phyloP scores from a whole-genome alignment of 1,140 invertebrate genomes.

The Belonocnema kinseyi region DNA sequence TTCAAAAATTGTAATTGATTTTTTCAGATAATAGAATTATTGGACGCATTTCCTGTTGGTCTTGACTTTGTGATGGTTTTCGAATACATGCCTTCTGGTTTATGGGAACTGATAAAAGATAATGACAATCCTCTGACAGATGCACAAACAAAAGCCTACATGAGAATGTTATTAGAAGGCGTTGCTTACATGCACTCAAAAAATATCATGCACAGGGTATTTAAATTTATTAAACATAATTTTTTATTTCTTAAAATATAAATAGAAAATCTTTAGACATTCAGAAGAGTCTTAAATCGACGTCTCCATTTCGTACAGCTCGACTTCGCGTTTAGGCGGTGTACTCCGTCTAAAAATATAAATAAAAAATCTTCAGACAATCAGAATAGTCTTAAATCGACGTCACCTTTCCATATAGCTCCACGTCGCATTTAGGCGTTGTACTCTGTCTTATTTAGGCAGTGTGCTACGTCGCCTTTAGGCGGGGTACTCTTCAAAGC shows the following conservation, averaged over 20 bases:
- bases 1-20: background rate
- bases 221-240: slow-evolving; percentile 1
- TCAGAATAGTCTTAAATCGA: no score
- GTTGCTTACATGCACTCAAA: slow-evolving; percentile 92
- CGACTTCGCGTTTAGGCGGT: no score
- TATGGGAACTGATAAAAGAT: slow-evolving; percentile 89
- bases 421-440: no score
- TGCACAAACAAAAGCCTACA: slow-evolving; percentile 90
- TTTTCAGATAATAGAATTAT: slow-evolving; percentile 88
- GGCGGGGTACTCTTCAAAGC: no score
- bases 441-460: no score
- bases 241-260: slow-evolving; percentile 31
- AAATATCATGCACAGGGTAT: slow-evolving; percentile 96
- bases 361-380: slow-evolving; percentile 23
- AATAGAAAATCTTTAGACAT: slow-evolving; percentile 21
- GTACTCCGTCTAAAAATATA: slow-evolving; percentile 37
- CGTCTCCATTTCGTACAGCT: no score
- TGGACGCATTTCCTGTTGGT: slow-evolving; percentile 93
- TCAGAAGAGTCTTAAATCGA: no score
- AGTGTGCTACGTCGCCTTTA: no score
- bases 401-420: no score
- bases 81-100: slow-evolving; percentile 94
- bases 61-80: slow-evolving; percentile 93
- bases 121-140: slow-evolving; percentile 82
- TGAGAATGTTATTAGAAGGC: slow-evolving; percentile 93